Conservation (phyloP, 2,797 vertebrate species). For the Microctenopoma stevenorrisi region DNA sequence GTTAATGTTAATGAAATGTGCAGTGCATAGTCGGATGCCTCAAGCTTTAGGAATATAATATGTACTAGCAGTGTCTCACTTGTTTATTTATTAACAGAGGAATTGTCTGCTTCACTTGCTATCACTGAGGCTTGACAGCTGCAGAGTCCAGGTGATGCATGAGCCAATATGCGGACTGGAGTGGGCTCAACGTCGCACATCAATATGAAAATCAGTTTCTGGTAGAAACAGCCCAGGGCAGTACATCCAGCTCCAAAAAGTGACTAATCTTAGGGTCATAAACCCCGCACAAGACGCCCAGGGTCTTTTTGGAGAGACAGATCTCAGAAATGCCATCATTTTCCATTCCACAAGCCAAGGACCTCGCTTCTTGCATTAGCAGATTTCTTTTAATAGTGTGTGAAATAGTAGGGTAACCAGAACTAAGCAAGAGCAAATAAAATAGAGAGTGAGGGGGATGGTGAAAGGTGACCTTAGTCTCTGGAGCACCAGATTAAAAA, state of each 20-base stretch:
- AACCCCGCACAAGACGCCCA: conserved; percentile 78
- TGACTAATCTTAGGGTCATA: conserved; percentile 87
- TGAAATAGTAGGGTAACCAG: conserved; percentile 79
- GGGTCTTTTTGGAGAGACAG: conserved; percentile 79
- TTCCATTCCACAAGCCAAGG: conserved; percentile 77
- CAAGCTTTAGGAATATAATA: conserved; percentile 64
- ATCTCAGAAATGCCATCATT: conserved; percentile 81
- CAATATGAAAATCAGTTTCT: conserved; percentile 88
- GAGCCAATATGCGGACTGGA: conserved; percentile 85
- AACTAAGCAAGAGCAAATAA: conserved; percentile 81
- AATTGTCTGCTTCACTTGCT: conserved; percentile 82
- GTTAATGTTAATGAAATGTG: conserved; percentile 81
- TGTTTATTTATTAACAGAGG: conserved; percentile 86
- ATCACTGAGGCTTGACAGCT: conserved; percentile 85
- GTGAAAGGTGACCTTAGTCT: conserved; percentile 83
- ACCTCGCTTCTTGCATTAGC: conserved; percentile 76
- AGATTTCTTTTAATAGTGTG: conserved; percentile 83
- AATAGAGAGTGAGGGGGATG: conserved; percentile 56
- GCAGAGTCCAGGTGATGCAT: conserved; percentile 86
- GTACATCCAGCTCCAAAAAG: conserved; percentile 81
- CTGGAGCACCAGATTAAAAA: conserved; percentile 82
- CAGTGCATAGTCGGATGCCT: conserved; percentile 37
- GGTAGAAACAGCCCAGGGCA: conserved; percentile 81
- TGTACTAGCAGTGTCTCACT: conserved; percentile 70
- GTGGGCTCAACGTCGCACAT: conserved; percentile 83